phyloP scores from a whole-genome alignment of 2,797 vertebrate species.

The Rhabdomys pumilio region DNA sequence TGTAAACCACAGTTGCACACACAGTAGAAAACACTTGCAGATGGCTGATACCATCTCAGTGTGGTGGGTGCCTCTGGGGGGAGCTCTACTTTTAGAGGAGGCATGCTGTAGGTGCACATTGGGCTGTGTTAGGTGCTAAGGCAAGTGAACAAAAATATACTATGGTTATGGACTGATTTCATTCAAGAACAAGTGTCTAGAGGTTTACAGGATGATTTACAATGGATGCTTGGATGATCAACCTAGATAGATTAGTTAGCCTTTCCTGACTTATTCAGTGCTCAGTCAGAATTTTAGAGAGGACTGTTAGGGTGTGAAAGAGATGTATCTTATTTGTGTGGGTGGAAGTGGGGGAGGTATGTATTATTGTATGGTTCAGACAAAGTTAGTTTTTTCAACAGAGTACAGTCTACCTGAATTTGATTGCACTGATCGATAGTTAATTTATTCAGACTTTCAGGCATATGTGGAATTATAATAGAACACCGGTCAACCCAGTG shows the following conservation, averaged over 20 bases:
- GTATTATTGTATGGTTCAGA: background rate
- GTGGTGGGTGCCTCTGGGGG: background rate
- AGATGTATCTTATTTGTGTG: background rate
- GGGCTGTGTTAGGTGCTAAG: background rate
- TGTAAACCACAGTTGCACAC: background rate
- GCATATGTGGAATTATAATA: background rate
- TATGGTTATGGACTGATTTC: too few relatives aligned
- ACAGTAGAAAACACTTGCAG: too few relatives aligned
- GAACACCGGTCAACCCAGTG: background rate
- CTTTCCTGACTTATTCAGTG: background rate
- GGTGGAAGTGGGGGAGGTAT: background rate
- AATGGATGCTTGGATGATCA: background rate
- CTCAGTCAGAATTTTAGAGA: background rate
- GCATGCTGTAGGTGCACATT: background rate
- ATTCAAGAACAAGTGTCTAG: background rate
- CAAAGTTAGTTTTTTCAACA: background rate
- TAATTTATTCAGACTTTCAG: background rate
- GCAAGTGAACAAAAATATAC: background rate
- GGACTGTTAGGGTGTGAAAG: background rate
- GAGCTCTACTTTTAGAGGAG: background rate
- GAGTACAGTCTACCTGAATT: background rate
- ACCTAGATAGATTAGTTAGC: background rate
- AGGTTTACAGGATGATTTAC: background rate
- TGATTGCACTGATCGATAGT: constrained; percentile 14
- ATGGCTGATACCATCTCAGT: background rate